A percentile compares a stretch with the other conserved stretches of the same genome.
Evolutionary conservation across 2,113 vertebrate species (phyloP).

Genomic region (Aspiorhynchus laticeps): DNA sequence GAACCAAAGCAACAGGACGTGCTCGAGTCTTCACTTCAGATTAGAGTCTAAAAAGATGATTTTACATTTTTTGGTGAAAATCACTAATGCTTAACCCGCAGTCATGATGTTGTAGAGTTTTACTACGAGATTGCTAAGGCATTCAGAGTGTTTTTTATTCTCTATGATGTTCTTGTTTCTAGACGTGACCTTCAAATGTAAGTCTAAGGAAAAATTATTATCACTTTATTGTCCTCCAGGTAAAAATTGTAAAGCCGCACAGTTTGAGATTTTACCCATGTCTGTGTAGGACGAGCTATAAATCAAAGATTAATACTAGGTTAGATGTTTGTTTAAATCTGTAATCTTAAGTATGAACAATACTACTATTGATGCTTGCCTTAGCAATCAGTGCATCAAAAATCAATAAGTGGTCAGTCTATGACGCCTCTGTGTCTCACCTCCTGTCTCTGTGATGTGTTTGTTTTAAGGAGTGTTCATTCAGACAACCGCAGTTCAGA

Average conservation of each 20-base stretch:
- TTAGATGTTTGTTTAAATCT: background rate
- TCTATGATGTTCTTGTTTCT: background rate
- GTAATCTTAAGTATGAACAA: background rate
- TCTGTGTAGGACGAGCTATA: background rate
- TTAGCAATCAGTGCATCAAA: background rate
- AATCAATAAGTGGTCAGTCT: conserved; percentile 1
- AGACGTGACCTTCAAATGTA: background rate
- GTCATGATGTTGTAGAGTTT: background rate
- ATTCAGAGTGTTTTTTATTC: background rate
- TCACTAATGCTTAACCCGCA: background rate
- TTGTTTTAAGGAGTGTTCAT: conserved; percentile 46
- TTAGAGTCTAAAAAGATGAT: background rate
- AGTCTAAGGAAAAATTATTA: background rate
- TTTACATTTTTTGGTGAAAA: background rate
- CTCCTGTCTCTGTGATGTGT: conserved; percentile 62
- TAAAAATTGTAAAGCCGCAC: background rate
- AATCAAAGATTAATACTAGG: background rate
- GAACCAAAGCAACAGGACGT: background rate
- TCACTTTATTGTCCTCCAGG: background rate
- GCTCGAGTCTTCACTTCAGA: background rate
- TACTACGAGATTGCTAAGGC: background rate
- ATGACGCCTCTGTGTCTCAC: conserved; percentile 29
- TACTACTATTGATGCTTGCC: background rate
- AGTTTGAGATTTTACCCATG: background rate
- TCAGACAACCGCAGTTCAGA: background rate